A percentile compares a stretch with the other conserved stretches of the same genome.
phyloP scores from a whole-genome alignment of 2,888 invertebrate genomes.

The Melieria crassipennis region DNA sequence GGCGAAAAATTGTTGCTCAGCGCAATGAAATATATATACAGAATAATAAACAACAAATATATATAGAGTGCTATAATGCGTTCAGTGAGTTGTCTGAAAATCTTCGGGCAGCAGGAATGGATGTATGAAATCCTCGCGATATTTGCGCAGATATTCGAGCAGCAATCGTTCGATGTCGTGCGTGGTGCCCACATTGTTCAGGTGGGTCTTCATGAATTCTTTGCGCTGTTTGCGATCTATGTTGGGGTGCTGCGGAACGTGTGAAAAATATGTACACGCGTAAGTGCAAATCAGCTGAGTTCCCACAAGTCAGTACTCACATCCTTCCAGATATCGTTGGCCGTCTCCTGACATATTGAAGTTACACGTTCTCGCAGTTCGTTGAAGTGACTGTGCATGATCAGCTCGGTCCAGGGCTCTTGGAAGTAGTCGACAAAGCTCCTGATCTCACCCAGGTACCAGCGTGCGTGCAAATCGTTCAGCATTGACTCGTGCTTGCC shows the following conservation, averaged over 20 bases:
- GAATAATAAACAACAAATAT: background rate
- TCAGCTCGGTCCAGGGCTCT: conserved; percentile 51
- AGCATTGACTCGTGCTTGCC: conserved; percentile 55
- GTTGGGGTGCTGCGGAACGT: conserved; percentile 18
- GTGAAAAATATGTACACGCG: background rate
- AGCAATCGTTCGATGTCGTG: conserved; percentile 47
- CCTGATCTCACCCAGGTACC: conserved; percentile 45
- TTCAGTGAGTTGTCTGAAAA: conserved; percentile 32
- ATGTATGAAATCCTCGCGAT: conserved; percentile 51
- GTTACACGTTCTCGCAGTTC: conserved; percentile 43
- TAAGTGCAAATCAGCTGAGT: background rate
- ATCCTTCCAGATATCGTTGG: conserved; percentile 30
- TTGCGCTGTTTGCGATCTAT: conserved; percentile 34
- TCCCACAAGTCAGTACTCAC: conserved; percentile 21
- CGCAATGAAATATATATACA: too few species aligned
- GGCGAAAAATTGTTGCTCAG: too few species aligned
- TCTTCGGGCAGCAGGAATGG: conserved; percentile 55
- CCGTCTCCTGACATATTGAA: conserved; percentile 21
- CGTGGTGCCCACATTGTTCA: conserved; percentile 35
- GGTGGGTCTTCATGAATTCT: conserved; percentile 18
- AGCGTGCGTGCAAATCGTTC: conserved; percentile 51
- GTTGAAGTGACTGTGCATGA: conserved; percentile 55
- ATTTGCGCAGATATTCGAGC: conserved; percentile 48
- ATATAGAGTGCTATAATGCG: background rate
- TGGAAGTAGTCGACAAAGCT: conserved; percentile 52